Conservation (phyloP, 1,140 invertebrate genomes). For the Mercenaria mercenaria region DNA sequence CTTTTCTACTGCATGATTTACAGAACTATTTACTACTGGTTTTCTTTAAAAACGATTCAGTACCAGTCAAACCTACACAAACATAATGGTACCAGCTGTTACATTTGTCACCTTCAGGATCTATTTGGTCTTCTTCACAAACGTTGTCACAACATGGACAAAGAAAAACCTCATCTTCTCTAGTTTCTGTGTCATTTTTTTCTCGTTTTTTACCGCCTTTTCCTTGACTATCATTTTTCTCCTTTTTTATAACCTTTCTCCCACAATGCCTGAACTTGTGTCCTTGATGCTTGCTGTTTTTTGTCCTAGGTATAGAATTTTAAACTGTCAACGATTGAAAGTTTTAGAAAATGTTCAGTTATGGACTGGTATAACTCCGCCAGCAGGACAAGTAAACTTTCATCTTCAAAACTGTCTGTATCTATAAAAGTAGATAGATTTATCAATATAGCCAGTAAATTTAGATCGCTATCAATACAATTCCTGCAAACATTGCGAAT, state of each 20-base stretch:
- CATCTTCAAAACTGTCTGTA: slow-evolving; percentile 51
- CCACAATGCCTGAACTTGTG: slow-evolving; percentile 46
- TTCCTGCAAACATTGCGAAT: slow-evolving; percentile 31
- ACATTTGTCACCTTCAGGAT: slow-evolving; percentile 41
- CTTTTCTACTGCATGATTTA: slow-evolving; percentile 8
- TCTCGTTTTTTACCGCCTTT: neutral
- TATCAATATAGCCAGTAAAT: slow-evolving; percentile 24
- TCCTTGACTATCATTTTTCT: neutral
- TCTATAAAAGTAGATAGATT: slow-evolving; percentile 23
- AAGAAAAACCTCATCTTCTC: neutral
- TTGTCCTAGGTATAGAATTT: slow-evolving; percentile 42
- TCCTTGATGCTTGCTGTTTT: slow-evolving; percentile 63
- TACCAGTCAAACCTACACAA: slow-evolving; percentile 39
- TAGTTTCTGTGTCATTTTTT: neutral
- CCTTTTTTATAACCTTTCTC: slow-evolving; percentile 23
- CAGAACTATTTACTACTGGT: slow-evolving; percentile 46
- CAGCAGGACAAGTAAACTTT: slow-evolving; percentile 42
- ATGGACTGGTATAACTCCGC: slow-evolving; percentile 42
- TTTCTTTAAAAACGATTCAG: slow-evolving; percentile 26
- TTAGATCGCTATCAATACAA: slow-evolving; percentile 29
- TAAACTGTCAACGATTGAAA: slow-evolving; percentile 35
- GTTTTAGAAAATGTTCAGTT: slow-evolving; percentile 57
- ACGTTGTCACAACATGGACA: slow-evolving; percentile 31
- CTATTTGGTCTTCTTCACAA: slow-evolving; percentile 31
- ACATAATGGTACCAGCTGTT: slow-evolving; percentile 51